Base-by-base conservation (phyloP, 2,888 invertebrate species). In the Orthosia cruda region DNA sequence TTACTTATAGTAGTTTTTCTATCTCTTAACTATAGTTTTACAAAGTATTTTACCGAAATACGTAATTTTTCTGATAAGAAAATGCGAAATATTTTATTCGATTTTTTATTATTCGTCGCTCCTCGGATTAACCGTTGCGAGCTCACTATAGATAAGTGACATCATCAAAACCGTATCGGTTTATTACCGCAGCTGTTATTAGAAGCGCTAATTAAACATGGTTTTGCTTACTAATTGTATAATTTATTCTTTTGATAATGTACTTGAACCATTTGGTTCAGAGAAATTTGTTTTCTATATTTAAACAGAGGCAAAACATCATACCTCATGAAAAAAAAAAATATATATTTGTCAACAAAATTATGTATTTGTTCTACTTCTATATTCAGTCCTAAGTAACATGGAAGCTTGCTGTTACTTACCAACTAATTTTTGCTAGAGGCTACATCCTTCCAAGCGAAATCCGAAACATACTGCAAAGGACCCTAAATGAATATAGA, bases 111-210 rank as follows among this genome's bases (percentile, higher is more conserved):
- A 50, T 54, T 65, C 5, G 20, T 32, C 67, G 64, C 50, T 45
- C 12, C 5, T 18, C 12, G 26, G n/a, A 59, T 81, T 54, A 57
- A 69, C 77, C 64, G 69, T 81, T 74, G 23, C 16, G 16, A 7
- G 23, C 23, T 26, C n/a, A 12, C 52, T 18, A 66, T 0, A 80
- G 47, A 23, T 58, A 58, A 15, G 54, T 80, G 82, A 80, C 69
- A 77, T 80, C 77, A 77, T 70, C 77, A 47, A 18, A 49, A 20
- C 20, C 45, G 15, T 57, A 55, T 74, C 45, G 3, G 74, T 74
- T 66, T 66, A 62, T 66, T 18, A 49, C 40, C 20, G 3, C 5
- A 16, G 16, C 5, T 49, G 13, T 23, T 58, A 54, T 26, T 67
- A 2, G 0, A 18, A 47, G 16, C 18, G 32, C 1, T 4, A n/a